Conservation (phyloP, 2,797 vertebrate species). For the Semaprochilodus insignis region DNA sequence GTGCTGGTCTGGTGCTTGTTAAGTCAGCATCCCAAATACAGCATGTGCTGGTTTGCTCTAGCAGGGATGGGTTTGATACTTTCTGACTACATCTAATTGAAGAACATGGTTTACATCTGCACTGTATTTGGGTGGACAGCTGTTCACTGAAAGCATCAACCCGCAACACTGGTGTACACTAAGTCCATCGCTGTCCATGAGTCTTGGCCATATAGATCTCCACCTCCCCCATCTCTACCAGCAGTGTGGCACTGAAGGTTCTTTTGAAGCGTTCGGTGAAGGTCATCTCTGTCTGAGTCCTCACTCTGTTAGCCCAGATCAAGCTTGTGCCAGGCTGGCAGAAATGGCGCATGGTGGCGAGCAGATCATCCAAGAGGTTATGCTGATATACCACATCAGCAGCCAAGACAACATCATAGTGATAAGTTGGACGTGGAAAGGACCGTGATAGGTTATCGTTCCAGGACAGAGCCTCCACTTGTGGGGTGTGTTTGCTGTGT, state of each 20-base stretch:
- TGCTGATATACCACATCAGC: conserved; percentile 91
- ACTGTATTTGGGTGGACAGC: not conserved
- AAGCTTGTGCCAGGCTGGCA: conserved; percentile 84
- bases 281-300: conserved; percentile 78
- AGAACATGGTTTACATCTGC: not conserved
- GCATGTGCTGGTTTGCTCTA: too few relatives aligned
- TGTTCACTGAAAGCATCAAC: not conserved
- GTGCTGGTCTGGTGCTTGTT: too few relatives aligned
- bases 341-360: conserved; percentile 87
- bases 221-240: conserved; percentile 84
- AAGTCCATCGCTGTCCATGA: not conserved
- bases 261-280: conserved; percentile 75
- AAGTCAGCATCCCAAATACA: too few relatives aligned
- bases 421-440: not conserved
- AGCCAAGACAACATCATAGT: conserved; percentile 77
- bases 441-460: conserved; percentile 65
- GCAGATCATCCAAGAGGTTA: conserved; percentile 79
- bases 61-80: too few relatives aligned
- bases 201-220: conserved; percentile 82
- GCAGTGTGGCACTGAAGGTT: conserved; percentile 78
- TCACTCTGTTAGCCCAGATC: conserved; percentile 92
- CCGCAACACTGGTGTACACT: not conserved
- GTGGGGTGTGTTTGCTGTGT: conserved; percentile 74
- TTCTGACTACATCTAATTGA: too few relatives aligned
- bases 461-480: conserved; percentile 85